Percentiles rank a stretch among this genome's conserved stretches.
Conservation (phyloP, 2,797 vertebrate species). For the Poecile montanus region DNA sequence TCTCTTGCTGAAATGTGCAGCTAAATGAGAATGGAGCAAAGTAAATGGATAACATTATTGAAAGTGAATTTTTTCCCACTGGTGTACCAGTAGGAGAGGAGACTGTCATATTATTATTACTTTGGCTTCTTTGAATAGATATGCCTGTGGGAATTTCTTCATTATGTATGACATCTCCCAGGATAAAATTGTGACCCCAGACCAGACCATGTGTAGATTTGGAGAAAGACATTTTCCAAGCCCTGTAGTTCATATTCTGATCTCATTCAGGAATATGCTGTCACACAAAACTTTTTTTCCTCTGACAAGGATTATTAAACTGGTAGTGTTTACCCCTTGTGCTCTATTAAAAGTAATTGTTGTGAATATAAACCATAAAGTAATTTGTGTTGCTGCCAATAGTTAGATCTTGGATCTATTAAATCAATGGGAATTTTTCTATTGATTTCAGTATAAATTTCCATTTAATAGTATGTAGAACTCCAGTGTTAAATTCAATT, state of each 20-base stretch:
- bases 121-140: background rate
- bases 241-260: background rate
- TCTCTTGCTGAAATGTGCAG: background rate
- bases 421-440: background rate
- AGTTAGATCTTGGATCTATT: background rate
- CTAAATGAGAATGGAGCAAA: background rate
- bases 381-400: background rate
- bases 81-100: background rate
- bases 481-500: background rate
- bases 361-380: background rate
- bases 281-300: background rate
- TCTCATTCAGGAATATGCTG: background rate
- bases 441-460: background rate
- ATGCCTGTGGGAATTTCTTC: background rate
- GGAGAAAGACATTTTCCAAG: constrained; percentile 1
- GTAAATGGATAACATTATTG: background rate
- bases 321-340: background rate
- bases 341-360: background rate
- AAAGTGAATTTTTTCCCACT: background rate
- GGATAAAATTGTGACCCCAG: background rate
- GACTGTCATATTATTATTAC: background rate
- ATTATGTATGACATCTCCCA: background rate
- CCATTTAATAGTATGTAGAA: background rate
- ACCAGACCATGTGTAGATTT: background rate
- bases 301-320: background rate